Conservation (phyloP, 2,888 invertebrate genomes). For the Emmelina monodactyla region DNA sequence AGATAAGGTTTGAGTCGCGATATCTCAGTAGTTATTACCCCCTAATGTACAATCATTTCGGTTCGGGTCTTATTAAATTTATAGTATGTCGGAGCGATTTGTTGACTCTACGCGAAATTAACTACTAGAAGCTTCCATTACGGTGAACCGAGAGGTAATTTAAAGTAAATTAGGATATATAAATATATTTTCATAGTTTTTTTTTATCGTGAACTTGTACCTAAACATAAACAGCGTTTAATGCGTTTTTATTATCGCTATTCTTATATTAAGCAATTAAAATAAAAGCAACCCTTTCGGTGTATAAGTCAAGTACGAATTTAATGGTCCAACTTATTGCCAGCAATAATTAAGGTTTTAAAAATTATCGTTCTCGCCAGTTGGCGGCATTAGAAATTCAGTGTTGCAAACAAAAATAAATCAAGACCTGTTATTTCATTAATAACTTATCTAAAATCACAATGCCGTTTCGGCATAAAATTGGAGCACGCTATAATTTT, state of each 20-base stretch:
- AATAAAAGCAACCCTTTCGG: no score
- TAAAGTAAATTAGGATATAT: neutral
- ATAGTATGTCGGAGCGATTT: neutral
- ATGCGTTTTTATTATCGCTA: no score
- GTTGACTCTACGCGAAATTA: neutral
- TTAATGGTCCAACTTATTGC: no score
- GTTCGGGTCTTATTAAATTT: neutral
- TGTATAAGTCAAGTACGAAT: no score
- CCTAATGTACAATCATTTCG: conserved; percentile 34
- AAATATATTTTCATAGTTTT: neutral
- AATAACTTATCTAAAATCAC: no score
- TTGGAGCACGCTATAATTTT: neutral
- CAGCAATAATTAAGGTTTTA: no score
- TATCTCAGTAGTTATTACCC: conserved; percentile 43
- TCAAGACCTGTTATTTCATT: no score
- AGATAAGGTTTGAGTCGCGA: conserved; percentile 50
- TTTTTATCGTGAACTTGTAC: neutral
- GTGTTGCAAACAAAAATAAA: neutral
- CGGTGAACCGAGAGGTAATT: neutral
- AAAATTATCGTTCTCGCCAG: neutral
- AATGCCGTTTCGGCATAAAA: neutral
- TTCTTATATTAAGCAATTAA: no score
- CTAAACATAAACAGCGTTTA: no score
- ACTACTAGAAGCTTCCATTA: neutral
- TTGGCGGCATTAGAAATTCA: neutral